Evolutionary conservation across 2,888 invertebrate genomes (phyloP).

Genomic region (Euproctis similis): DNA sequence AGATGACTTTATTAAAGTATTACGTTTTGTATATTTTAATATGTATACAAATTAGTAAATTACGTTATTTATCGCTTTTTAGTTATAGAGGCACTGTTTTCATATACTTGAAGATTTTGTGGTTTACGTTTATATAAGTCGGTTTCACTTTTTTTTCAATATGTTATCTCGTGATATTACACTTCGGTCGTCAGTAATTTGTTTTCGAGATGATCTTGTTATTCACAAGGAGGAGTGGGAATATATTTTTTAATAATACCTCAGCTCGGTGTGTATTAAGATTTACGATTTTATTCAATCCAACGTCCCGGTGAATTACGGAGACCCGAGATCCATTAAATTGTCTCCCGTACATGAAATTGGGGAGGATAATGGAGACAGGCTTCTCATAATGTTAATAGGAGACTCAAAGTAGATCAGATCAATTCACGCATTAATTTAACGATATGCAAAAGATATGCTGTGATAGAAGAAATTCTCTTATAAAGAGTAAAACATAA

Average conservation of each 20-base stretch:
- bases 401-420: conserved; percentile 50
- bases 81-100: no score
- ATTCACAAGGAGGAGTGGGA: conserved; percentile 43
- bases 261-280: conserved; percentile 51
- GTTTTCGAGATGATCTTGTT: conserved; percentile 29
- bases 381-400: conserved; percentile 57
- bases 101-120: no score
- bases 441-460: conserved; percentile 48
- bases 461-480: no score
- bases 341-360: conserved; percentile 72
- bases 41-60: no score
- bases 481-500: no score
- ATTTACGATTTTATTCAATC: conserved; percentile 71
- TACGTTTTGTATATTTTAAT: no score
- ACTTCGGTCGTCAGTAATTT: conserved; percentile 27
- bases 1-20: no score
- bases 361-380: conserved; percentile 71
- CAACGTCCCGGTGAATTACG: conserved; percentile 68
- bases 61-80: no score
- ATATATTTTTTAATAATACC: conserved; percentile 64
- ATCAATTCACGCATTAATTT: conserved; percentile 54
- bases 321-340: conserved; percentile 71
- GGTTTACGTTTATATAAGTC: no score
- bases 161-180: conserved; percentile 23
- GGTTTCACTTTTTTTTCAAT: no score